Evolutionary conservation across 2,888 invertebrate species (phyloP).

Genomic region (Apantesis nais): DNA sequence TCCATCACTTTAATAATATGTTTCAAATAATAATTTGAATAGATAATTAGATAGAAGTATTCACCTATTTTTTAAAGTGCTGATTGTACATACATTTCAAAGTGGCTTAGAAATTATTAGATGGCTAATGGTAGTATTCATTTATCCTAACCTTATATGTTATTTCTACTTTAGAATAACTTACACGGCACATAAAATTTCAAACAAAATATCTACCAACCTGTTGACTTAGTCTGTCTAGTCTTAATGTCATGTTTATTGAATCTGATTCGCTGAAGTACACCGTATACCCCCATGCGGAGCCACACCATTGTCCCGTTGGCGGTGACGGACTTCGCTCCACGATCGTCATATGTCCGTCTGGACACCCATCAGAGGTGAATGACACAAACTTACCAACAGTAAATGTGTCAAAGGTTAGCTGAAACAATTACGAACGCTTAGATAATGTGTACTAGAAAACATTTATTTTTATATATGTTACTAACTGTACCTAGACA

Average conservation of each 20-base stretch:
- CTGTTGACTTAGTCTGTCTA: slow-evolving; percentile 90
- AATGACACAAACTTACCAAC: slow-evolving; percentile 92
- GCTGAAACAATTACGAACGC: slow-evolving; percentile 80
- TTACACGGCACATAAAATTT: neutral
- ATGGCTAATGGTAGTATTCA: too few relatives aligned
- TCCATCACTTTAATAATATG: neutral
- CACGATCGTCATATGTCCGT: slow-evolving; percentile 92
- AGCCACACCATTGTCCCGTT: slow-evolving; percentile 93
- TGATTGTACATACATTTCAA: too few relatives aligned
- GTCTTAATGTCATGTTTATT: slow-evolving; percentile 90
- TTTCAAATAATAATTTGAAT: neutral
- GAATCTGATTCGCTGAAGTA: slow-evolving; percentile 93
- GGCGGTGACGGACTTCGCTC: slow-evolving; percentile 90
- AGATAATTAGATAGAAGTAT: too few relatives aligned
- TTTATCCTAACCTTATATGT: neutral
- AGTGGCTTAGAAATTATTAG: neutral
- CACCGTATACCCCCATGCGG: slow-evolving; percentile 93
- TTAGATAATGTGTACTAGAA: neutral
- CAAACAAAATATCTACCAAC: slow-evolving; percentile 66
- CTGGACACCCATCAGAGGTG: slow-evolving; percentile 91
- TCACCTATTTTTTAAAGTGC: too few relatives aligned
- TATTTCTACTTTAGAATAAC: neutral
- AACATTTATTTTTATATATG: neutral
- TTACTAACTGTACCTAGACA: neutral
- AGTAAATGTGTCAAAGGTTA: slow-evolving; percentile 93